Base-by-base conservation (phyloP, 2,797 vertebrate genomes). In the Sorex maritimensis region DNA sequence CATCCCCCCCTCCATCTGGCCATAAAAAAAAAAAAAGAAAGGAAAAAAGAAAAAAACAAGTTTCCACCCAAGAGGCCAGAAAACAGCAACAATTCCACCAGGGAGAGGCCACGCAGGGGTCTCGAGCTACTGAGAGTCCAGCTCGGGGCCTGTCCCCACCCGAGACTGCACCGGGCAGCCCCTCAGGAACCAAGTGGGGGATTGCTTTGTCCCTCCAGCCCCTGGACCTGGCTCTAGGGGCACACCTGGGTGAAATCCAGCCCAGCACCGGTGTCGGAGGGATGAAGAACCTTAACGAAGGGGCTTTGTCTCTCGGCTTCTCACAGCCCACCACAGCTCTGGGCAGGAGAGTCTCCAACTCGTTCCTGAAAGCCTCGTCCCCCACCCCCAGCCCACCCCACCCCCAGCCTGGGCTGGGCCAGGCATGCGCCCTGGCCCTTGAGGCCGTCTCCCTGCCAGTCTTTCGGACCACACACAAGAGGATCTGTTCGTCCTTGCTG, bases 221-320 rank as follows among this genome's bases (percentile, higher is more conserved):
- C 46, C 24, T 88, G n/a, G 1, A 0, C 87, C 11, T 61, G 80
- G 89, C 24, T 93, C 71, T 28, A 21, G 65, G 52, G 26, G 90
- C 26, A 3, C 1, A 21, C 4, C 24, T 30, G 65, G 72, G 38
- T 58, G 26, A 77, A 26, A 81, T 5, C 23, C 49, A 77, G 73
- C 41, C 28, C 14, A 61, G 19, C 10, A 5, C 2, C 0, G 19
- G 1, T 24, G 26, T 38, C 41, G 1, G 0, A 7, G 5, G 26
- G 30, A 46, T 74, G 44, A 21, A 69, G 78, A 52, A 72, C 7
- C 41, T 44, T 2, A 44, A 44, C 41, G 7, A 44, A 44, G 41
- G 41, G 41, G 41, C 41, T 44, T 44, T 7, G 7, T 44, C 41
- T 44, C 41, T 44, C 41, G 41, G 7, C 41, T 44, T 7, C 41